Base-by-base conservation (phyloP, 2,113 vertebrate genomes). In the Puma concolor region DNA sequence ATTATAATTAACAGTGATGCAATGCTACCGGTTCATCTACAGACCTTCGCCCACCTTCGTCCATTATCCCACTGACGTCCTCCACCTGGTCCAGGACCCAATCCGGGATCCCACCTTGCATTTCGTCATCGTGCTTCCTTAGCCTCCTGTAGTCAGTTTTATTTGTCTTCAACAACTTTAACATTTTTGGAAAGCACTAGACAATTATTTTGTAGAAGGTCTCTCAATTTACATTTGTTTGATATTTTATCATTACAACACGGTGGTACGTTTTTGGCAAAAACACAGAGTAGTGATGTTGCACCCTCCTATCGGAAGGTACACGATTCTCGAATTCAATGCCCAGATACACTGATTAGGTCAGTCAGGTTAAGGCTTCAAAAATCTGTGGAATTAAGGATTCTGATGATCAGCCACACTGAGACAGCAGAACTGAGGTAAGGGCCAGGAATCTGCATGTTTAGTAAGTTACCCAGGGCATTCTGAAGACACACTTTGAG, bases 201-300 rank as follows among this genome's bases (percentile, higher is more conserved):
- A 33, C 25, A 69, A 57, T 6, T 66, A 41, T 67, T 93, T 21
- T 83, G 50, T n/a, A 92, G 74, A 95, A 33, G 36, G 41, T 69
- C 38, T 57, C 57, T 83, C 81, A 19, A 15, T 82, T 83, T 74
- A 88, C 44, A 63, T 83, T n/a, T 81, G 38, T 52, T 50, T 85
- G 52, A 50, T 36, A 63, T 29, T 93, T 84, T 88, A 72, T 16
- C n/a, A 52, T n/a, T 83, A 88, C 52, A 91, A 84, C 33, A 29
- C 60, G 5, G 69, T 41, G n/a, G 38, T 54, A 4, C 10, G n/a
- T 36, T 72, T 92, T 21, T 81, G 50, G 25, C 36, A 95, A 69
- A 89, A 81, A 69, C 4, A 90, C 29, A 63, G 21, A 77, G 23
- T 57, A 36, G n/a, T 38, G 13, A 79, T 13, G 31, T 23, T 25